These are phyloP conservation scores for Euzophera pinguis DNA, from an alignment of 2,888 invertebrate species.

Conservation along the genomic window DNA sequence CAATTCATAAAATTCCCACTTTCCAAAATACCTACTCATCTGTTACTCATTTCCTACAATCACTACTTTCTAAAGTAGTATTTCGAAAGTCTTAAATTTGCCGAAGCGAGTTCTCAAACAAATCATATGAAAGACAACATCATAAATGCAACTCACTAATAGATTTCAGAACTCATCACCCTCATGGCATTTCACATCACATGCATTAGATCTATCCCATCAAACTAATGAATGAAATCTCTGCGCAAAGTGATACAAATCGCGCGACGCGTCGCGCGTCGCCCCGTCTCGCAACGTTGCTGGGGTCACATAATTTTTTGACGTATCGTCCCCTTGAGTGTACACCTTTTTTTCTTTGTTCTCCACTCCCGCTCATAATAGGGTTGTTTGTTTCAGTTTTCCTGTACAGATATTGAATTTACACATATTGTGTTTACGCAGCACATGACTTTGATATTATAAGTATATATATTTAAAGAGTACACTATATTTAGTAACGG, in stretches of 20 bases:
- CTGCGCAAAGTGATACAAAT: slow-evolving; percentile 23
- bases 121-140: not conserved
- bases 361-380: slow-evolving; percentile 36
- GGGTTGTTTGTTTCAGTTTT: slow-evolving; percentile 46
- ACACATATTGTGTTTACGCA: not conserved
- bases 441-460: not conserved
- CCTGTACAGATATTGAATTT: slow-evolving; percentile 18
- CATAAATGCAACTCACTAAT: no score
- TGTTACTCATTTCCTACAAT: no score
- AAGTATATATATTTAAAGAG: no score
- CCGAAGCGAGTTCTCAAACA: no score
- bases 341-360: slow-evolving; percentile 57
- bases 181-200: slow-evolving; percentile 3
- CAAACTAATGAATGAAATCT: slow-evolving; percentile 18
- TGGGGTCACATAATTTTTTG: slow-evolving; percentile 58
- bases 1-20: no score
- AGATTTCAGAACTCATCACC: not conserved
- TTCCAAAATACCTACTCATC: no score
- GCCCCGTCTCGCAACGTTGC: slow-evolving; percentile 18
- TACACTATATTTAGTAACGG: no score
- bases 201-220: no score
- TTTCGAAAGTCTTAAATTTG: no score
- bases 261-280: slow-evolving; percentile 15
- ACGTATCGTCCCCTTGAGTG: slow-evolving; percentile 54
- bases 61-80: no score